These are phyloP conservation scores for Scaptomyza cyrtandrae DNA, from an alignment of 2,888 invertebrate genomes.

Conservation along the genomic window DNA sequence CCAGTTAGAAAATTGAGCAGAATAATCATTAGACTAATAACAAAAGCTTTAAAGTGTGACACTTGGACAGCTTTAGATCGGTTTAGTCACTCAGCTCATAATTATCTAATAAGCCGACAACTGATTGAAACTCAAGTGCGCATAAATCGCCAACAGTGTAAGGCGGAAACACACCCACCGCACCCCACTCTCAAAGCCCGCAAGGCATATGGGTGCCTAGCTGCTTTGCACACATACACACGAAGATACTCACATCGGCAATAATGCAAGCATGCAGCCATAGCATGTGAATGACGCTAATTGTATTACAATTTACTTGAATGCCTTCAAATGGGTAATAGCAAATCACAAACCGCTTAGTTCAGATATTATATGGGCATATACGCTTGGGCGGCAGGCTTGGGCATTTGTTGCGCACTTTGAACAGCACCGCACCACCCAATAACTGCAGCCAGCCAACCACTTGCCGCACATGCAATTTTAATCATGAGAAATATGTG, in stretches of 20 bases:
- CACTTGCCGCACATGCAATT: conserved; percentile 56
- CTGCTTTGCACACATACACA: conserved; percentile 47
- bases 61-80: conserved; percentile 24
- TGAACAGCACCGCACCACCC: background rate
- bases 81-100: conserved; percentile 47
- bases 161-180: conserved; percentile 6
- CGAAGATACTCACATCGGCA: conserved; percentile 4
- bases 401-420: conserved; percentile 54
- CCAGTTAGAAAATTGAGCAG: background rate
- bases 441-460: conserved; percentile 26
- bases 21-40: background rate
- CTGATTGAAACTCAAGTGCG: conserved; percentile 59
- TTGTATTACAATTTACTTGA: conserved; percentile 78
- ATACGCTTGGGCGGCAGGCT: conserved; percentile 12
- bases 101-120: conserved; percentile 76
- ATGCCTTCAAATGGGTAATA: conserved; percentile 71
- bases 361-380: conserved; percentile 53
- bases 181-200: conserved; percentile 6
- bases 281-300: conserved; percentile 75
- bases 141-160: conserved; percentile 26
- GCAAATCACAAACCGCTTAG: conserved; percentile 75
- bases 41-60: background rate
- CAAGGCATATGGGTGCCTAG: conserved; percentile 53
- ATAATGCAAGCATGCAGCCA: conserved; percentile 27
- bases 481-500: conserved; percentile 58